Evolutionary conservation across 2,888 invertebrate genomes (phyloP).

Genomic region (Aquatica leii): DNA sequence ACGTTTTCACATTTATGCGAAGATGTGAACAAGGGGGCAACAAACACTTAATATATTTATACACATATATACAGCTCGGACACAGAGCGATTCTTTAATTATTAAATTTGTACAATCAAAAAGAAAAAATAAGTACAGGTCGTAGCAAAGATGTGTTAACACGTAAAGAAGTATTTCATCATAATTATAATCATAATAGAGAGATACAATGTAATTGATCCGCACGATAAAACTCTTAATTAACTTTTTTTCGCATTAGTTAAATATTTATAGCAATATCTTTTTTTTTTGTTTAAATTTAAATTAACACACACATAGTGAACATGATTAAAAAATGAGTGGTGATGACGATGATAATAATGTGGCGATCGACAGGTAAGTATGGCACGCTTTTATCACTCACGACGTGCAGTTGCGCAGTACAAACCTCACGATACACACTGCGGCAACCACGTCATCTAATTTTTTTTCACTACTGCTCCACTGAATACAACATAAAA

Average conservation of each 20-base stretch:
- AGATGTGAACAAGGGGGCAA: conserved; percentile 35
- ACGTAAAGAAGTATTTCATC: conserved; percentile 65
- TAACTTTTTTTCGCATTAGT: conserved; percentile 40
- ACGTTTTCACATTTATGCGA: conserved; percentile 32
- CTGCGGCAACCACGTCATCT: conserved; percentile 44
- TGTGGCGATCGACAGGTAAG: conserved; percentile 55
- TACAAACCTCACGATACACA: conserved; percentile 55
- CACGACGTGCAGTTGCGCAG: conserved; percentile 57
- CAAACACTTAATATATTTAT: conserved; percentile 39
- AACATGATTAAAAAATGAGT: conserved; percentile 47
- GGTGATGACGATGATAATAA: conserved; percentile 42
- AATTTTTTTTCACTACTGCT: conserved; percentile 26
- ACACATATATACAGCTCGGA: conserved; percentile 41
- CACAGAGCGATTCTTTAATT: conserved; percentile 40
- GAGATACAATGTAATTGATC: conserved; percentile 51
- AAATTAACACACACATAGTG: conserved; percentile 56
- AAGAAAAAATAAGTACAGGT: conserved; percentile 70
- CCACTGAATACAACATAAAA: conserved; percentile 19
- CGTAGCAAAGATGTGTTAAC: conserved; percentile 69
- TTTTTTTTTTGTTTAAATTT: conserved; percentile 45
- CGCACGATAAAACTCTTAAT: conserved; percentile 52
- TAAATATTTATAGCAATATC: conserved; percentile 56
- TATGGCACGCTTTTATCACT: conserved; percentile 62
- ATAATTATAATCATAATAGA: conserved; percentile 44
- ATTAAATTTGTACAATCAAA: conserved; percentile 72